phyloP scores from a whole-genome alignment of 64 coral and sea anemone genomes.

The Orbicella faveolata region DNA sequence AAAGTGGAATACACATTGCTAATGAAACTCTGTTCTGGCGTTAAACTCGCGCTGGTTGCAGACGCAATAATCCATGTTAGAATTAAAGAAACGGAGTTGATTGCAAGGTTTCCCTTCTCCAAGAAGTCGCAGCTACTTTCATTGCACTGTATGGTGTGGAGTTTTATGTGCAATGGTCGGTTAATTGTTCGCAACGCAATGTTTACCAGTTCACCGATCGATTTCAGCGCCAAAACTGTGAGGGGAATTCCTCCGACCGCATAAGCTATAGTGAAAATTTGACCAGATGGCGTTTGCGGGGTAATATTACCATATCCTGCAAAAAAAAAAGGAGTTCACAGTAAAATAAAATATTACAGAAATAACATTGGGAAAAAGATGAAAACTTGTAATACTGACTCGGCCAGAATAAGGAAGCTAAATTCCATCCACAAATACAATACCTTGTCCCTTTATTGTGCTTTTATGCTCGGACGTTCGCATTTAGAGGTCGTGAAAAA shows the following conservation, averaged over 20 bases:
- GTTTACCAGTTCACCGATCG: conserved; percentile 51
- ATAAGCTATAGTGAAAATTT: conserved; percentile 62
- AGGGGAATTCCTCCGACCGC: conserved; percentile 78
- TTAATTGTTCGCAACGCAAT: background rate
- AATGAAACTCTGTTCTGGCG: conserved; percentile 18
- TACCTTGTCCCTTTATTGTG: too few species aligned
- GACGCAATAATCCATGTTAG: background rate
- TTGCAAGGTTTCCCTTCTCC: background rate
- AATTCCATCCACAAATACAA: too few species aligned
- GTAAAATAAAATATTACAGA: background rate
- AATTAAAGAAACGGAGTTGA: background rate
- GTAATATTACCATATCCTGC: conserved; percentile 84
- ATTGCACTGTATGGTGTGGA: background rate
- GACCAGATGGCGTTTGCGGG: conserved; percentile 35
- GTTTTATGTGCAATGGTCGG: background rate
- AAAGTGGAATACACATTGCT: conserved; percentile 32
- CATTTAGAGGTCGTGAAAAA: too few species aligned
- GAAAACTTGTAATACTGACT: background rate
- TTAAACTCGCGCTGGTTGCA: background rate
- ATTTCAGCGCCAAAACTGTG: conserved; percentile 36
- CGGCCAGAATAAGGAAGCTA: too few species aligned
- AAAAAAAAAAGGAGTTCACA: too few species aligned
- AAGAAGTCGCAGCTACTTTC: conserved; percentile 5
- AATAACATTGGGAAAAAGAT: background rate
- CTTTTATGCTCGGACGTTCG: too few species aligned